Base-by-base conservation (phyloP, 1,140 invertebrate species). In the Cotesia glomerata region DNA sequence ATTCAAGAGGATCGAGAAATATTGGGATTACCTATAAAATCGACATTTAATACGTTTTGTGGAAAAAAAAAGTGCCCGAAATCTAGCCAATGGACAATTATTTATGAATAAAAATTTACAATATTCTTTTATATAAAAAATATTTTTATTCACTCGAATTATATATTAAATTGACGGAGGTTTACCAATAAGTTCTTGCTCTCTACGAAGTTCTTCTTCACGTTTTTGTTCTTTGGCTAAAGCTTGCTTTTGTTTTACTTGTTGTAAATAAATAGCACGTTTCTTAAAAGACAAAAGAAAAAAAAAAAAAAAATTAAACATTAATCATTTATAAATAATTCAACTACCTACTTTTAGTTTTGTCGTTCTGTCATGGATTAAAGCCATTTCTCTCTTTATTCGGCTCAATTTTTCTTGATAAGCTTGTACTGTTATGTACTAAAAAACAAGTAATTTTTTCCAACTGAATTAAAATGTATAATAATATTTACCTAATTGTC, bases 1-100 rank as follows among this genome's bases (percentile, higher is more conserved):
- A 99, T 99, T 75, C 96, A 98, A 89, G 98, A 99, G 85, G 97
- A 99, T 83, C 89, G 98, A 58, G 97, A 99, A 88, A 97, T 99
- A 74, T 82, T 98, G 16, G 95, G 96, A 5, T 97, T 97, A 85
- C 86, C 90, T 45, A 87, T 90, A 72, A 81, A 91, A 49, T 92
- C 91, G 13, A 99, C 97, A 18, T 99, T 98, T 84, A 98, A 98
- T 86, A 88, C 91, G 71, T 89, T 99, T 13, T 99, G 97, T 85
- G 90, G 89, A 39, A 83, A 89, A 73, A 79, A 78, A 45, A 74
- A 82, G 71, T 86, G 86, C 71, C 4, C 35, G 18, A 71, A 64
- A n/a, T 69, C 39, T 39, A 78, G 80, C 39, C 77, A 79, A 59
- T 86, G 85, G 86, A 71, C 82, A 77, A 87, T 87, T 14, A 76